Base-by-base conservation (phyloP, 2,113 vertebrate species). In the Carassius carassius region DNA sequence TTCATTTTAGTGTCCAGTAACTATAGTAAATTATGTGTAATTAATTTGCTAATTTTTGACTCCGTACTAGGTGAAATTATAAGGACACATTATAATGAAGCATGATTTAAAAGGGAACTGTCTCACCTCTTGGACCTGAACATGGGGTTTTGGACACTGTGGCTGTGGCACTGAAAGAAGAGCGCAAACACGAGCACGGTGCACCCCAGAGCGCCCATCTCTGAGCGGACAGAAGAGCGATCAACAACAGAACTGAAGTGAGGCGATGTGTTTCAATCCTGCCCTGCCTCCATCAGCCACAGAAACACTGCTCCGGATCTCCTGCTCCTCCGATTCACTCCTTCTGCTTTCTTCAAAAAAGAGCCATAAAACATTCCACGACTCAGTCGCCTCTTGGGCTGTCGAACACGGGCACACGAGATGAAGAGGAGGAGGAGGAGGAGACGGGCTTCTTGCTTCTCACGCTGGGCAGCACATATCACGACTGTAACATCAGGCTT, bases 81-180 rank as follows among this genome's bases (percentile, higher is more conserved):
- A 11, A 44, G 44, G 44, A 44, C 44, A 44, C 9, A 44, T 44
- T 47, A 47, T 3, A 47, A 12, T 47, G 44, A 47, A 12, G 44
- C 12, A 3, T 47, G 51, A 5, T 7, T 16, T 17, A 17, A 54
- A 54, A 54, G 17, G 14, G 0, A 56, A 37, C 7, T 49, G 81
- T 91, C 95, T 86, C 91, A 98, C 97, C 97, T 96, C 92, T 95
- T 95, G 51, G 94, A 94, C 87, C 94, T 89, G 58, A 94, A 86
- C 37, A 95, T 91, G 5, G 94, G 89, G 85, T 88, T 93, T 86
- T 92, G 93, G 90, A 92, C 91, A 60, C 90, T 93, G 92, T 89
- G 77, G 85, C 95, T 92, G 91, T 92, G 89, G 92, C 94, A 93
- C 49, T 93, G 94, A 88, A 92, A 90, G 87, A 95, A 78, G 37